Evolutionary conservation across 2,888 invertebrate genomes (phyloP).

Genomic region (Campoletis raptor): DNA sequence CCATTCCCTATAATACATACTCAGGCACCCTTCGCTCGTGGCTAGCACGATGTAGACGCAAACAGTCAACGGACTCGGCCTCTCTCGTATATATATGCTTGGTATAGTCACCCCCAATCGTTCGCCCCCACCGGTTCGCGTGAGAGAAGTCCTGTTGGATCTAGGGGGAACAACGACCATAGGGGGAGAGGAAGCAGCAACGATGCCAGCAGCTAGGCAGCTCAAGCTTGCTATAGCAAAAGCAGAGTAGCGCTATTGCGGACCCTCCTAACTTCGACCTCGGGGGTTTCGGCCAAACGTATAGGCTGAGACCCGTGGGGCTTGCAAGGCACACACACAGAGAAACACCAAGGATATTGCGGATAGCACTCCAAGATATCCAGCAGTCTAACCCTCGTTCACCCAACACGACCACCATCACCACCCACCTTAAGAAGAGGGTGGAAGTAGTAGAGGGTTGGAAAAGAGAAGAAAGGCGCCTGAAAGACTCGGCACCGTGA

Average conservation of each 20-base stretch:
- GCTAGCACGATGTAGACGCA: constrained; percentile 64
- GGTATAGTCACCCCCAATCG: constrained; percentile 69
- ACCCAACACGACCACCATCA: constrained; percentile 66
- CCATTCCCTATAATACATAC: constrained; percentile 58
- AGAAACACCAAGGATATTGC: constrained; percentile 82
- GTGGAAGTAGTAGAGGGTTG: constrained; percentile 69
- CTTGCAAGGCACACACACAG: constrained; percentile 44
- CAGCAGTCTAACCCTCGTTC: constrained; percentile 71
- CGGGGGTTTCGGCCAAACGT: constrained; percentile 72
- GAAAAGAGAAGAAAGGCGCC: constrained; percentile 77
- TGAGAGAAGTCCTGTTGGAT: constrained; percentile 61
- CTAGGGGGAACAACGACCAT: constrained; percentile 54
- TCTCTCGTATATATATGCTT: constrained; percentile 61
- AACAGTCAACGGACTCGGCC: constrained; percentile 64
- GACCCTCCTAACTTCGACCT: constrained; percentile 81
- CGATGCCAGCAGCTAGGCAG: constrained; percentile 57
- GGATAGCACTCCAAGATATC: constrained; percentile 84
- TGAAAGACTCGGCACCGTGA: constrained; percentile 74
- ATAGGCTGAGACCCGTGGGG: constrained; percentile 73
- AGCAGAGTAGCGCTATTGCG: constrained; percentile 78
- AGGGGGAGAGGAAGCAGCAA: constrained; percentile 67
- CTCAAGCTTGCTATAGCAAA: constrained; percentile 58
- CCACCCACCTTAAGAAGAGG: constrained; percentile 73
- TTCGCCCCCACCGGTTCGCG: constrained; percentile 60
- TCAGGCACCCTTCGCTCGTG: constrained; percentile 59